Evolutionary conservation across 2,888 invertebrate species (phyloP).

Genomic region (Thecocarcelia acutangulata): DNA sequence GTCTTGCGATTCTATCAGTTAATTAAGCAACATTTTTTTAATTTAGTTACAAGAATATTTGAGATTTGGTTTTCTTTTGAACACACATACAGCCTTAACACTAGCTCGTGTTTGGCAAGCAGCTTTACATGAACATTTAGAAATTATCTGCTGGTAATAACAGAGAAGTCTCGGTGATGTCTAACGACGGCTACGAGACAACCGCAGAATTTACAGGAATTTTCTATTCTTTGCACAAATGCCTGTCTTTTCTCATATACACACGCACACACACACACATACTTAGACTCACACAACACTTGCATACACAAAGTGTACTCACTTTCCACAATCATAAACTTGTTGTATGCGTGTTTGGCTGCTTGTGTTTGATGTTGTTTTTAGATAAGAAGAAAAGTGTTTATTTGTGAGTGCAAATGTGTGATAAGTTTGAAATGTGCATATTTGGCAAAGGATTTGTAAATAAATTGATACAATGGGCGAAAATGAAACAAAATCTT

Average conservation of each 20-base stretch:
- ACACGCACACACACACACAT: background rate
- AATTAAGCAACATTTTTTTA: conserved; percentile 76
- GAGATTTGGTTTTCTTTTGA: conserved; percentile 58
- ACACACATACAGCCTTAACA: conserved; percentile 19
- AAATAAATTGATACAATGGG: background rate
- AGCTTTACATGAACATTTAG: conserved; percentile 12
- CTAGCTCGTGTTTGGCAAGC: conserved; percentile 14
- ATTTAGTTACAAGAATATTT: conserved; percentile 74
- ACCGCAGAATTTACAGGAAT: conserved; percentile 56
- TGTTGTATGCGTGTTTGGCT: background rate
- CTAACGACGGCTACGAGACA: conserved; percentile 38
- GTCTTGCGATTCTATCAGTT: conserved; percentile 75
- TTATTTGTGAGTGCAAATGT: conserved; percentile 35
- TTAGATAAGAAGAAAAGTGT: conserved; percentile 40
- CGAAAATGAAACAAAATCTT: background rate
- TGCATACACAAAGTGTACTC: no score
- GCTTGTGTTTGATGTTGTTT: conserved; percentile 21
- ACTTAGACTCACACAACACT: background rate
- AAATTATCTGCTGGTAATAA: conserved; percentile 17
- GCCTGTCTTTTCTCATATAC: background rate
- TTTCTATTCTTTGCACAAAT: background rate
- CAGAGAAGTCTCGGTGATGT: conserved; percentile 15
- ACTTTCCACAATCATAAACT: conserved; percentile 7
- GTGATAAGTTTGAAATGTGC: conserved; percentile 44
- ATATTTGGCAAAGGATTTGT: conserved; percentile 15